Conservation (phyloP, 2,113 vertebrate species). For the Aldabrachelys gigantea region DNA sequence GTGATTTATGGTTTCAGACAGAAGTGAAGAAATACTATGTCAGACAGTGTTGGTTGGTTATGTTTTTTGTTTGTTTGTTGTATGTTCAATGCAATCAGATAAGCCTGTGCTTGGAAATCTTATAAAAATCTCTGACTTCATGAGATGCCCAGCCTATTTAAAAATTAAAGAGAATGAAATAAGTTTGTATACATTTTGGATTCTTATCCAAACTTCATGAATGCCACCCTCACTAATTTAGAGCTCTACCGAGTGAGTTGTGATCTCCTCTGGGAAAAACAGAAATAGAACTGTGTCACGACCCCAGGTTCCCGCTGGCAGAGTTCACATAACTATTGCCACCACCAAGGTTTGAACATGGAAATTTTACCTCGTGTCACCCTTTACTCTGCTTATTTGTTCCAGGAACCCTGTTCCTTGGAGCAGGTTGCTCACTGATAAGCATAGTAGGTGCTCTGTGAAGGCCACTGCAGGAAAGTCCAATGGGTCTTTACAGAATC, state of each 20-base stretch:
- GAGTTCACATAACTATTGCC: not conserved
- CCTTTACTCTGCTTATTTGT: not conserved
- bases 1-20: not conserved
- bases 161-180: conserved; percentile 46
- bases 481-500: not conserved
- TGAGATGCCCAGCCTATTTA: conserved; percentile 14
- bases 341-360: not conserved
- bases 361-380: not conserved
- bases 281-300: not conserved
- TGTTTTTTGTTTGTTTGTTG: not conserved
- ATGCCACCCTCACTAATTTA: not conserved
- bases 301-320: not conserved
- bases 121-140: not conserved
- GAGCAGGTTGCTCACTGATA: not conserved
- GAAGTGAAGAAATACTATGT: not conserved
- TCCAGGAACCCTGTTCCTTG: not conserved
- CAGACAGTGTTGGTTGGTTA: not conserved
- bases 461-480: not conserved
- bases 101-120: not conserved
- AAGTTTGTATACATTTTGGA: conserved; percentile 45
- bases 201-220: not conserved
- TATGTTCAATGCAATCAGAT: not conserved
- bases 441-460: not conserved
- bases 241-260: not conserved
- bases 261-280: not conserved